Evolutionary conservation across 2,113 vertebrate genomes (phyloP).

Genomic region (Ailurus styani): DNA sequence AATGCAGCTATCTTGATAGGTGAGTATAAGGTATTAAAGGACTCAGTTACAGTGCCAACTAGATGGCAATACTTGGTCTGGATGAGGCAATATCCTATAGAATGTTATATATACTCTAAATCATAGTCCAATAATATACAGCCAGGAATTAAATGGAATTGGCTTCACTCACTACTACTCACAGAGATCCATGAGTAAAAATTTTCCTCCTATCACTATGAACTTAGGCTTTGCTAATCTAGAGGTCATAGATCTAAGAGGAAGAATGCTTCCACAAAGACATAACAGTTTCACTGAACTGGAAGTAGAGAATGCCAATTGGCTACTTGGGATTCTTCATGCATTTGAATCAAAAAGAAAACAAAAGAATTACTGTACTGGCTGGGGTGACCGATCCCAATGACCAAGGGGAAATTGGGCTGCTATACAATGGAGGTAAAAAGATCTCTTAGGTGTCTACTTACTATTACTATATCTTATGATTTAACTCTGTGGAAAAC

Average conservation of each 20-base stretch:
- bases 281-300: neutral
- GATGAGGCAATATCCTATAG: neutral
- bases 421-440: neutral
- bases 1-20: neutral
- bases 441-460: neutral
- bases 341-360: neutral
- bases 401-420: neutral
- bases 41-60: neutral
- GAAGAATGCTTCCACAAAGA: neutral
- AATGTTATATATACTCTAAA: neutral
- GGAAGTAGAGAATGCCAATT: neutral
- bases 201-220: neutral
- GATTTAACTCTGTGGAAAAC: neutral
- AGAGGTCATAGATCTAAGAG: neutral
- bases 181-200: neutral
- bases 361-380: neutral
- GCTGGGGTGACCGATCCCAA: neutral
- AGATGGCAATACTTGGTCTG: neutral
- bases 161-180: neutral
- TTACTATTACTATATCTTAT: neutral
- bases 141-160: neutral
- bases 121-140: neutral
- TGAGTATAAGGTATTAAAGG: neutral
- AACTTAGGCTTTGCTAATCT: neutral
- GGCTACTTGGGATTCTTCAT: neutral